Evolutionary conservation across 2,797 vertebrate species (phyloP), one percentile per base, ranked within the genome.

Genomic region (Platyrinchus mystaceus): DNA sequence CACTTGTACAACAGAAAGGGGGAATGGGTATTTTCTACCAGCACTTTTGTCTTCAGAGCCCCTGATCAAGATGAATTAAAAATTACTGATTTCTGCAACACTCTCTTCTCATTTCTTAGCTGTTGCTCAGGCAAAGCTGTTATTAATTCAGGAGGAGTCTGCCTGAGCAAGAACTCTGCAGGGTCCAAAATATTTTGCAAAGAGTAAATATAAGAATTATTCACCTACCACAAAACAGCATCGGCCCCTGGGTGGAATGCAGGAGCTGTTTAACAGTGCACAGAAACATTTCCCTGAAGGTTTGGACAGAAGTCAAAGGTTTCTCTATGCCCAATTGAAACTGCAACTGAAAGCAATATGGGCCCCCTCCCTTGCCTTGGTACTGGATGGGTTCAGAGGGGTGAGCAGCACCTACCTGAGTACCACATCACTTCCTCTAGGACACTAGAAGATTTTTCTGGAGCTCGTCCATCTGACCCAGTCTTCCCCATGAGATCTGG

Each of bases 221-320:
- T 92, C 88, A 96, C 95, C 95, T 97, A 96, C 94, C 85, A 94
- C 96, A 96, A 83, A 94, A 96, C 59, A 77, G 77, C 84, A 90
- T 95, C 90, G 90, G 93, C 83, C 96, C 62, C 90, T 95, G 95
- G 93, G 88, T 96, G 90, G 95, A 96, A 96, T 92, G 96, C 78
- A 80, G 87, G 87, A 94, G 91, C 93, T 90, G 70, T 77, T 93
- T 94, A 94, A 80, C 49, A 89, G 74, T 18, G 64, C 3, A 0
- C 70, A 89, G 80, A 60, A 90, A 90, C 12, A 5, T 73, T 90
- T 94, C 63, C 77, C 87, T n/a, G 0, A 83, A 90, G 77, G 87
- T 93, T 93, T 94, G 91, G 94, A 77, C 81, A 79, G 74, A 75
- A 95, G 53, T 44, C 2, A 22, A 62, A 74, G 71, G 53, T 82